Evolutionary conservation across 2,797 vertebrate species (phyloP), one percentile per base, ranked within the genome.

Genomic region (Hyperoplus lanceolatus): DNA sequence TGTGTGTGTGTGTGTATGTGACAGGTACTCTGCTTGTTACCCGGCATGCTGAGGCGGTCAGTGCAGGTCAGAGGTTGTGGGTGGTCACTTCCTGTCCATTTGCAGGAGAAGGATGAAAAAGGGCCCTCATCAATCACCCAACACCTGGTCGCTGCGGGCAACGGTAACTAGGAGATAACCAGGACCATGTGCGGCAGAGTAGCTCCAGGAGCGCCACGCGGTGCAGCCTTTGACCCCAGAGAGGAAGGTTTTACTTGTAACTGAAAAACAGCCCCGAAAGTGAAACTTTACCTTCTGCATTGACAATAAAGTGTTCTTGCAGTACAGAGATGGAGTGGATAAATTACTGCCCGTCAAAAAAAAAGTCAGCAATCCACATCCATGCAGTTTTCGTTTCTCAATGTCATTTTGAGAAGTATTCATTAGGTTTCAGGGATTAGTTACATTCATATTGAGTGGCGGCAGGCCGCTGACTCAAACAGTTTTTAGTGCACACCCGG

Each of bases 61-160:
- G 82, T 41, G 75, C 29, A 85, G 93, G 91, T 92, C 86, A 86
- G 79, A 81, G 88, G 91, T 79, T 53, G 82, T 70, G 88, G 89
- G 86, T 79, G 85, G 91, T 82, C 87, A 89, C 92, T 93, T 94
- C 94, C 94, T 92, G 88, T 90, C 90, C 90, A 92, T 94, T 90
- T 93, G 85, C 80, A 84, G 74, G 72, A 81, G 59, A 38, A 9
- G 73, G 73, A 88, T 79, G 77, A 70, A 87, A 88, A 82, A 84
- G 29, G 71, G 11, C 55, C 73, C 80, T 90, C 92, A 94, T 95
- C 91, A 91, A 94, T 95, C 93, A 91, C 70, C 54, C 42, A n/a
- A 66, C 89, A 92, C 87, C 88, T 86, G 87, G 89, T 82, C 66
- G 46, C 86, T 54, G 8, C 57, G 5, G 82, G 86, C 63, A 68